Percentiles rank a stretch among this genome's conserved stretches.
phyloP scores from a whole-genome alignment of 1,140 invertebrate species.

The Littorina saxatilis region DNA sequence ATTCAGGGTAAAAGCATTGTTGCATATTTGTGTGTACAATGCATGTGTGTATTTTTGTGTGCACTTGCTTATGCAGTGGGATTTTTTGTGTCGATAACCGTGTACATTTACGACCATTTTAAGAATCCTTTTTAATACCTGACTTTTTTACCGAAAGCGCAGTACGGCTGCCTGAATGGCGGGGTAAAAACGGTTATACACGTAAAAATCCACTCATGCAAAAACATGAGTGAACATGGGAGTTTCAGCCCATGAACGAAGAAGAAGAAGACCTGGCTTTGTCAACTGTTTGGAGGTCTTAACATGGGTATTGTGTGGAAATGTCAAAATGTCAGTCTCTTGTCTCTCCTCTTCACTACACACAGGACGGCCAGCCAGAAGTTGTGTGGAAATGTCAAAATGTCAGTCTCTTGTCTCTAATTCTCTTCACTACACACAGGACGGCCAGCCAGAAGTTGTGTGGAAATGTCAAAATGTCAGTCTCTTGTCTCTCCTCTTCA shows the following conservation, averaged over 20 bases:
- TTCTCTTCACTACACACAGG: not conserved
- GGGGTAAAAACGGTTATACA: too few relatives aligned
- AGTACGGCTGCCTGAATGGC: too few relatives aligned
- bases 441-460: slow-evolving; percentile 34
- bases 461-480: too few relatives aligned
- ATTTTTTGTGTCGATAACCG: not conserved
- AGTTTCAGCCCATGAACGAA: too few relatives aligned
- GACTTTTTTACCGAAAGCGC: too few relatives aligned
- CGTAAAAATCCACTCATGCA: too few relatives aligned
- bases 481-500: not conserved
- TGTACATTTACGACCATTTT: not conserved
- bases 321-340: too few relatives aligned
- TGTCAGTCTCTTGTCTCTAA: not conserved
- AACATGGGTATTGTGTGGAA: too few relatives aligned
- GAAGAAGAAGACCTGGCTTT: too few relatives aligned
- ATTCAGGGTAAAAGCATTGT: slow-evolving; percentile 31
- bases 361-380: slow-evolving; percentile 33
- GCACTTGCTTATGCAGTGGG: not conserved
- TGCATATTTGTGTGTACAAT: not conserved
- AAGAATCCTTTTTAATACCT: not conserved
- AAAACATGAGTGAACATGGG: too few relatives aligned
- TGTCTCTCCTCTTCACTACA: not conserved
- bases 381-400: too few relatives aligned
- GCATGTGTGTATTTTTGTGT: not conserved
- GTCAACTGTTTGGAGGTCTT: too few relatives aligned